A percentile compares a stretch with the other conserved stretches of the same genome.
phyloP scores from a whole-genome alignment of 2,797 vertebrate species.

The Silurus aristotelis region DNA sequence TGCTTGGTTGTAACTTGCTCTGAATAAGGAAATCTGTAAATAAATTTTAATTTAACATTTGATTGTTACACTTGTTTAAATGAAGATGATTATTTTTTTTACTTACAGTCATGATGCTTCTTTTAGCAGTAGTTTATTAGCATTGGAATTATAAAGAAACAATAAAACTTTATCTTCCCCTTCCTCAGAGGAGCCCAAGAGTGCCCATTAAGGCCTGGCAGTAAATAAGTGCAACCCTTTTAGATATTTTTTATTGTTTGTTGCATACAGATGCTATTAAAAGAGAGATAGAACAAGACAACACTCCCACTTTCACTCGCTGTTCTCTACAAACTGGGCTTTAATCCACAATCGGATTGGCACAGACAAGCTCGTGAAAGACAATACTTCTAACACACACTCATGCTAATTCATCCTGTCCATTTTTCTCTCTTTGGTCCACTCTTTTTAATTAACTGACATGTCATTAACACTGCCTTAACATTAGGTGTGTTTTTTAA shows the following conservation, averaged over 20 bases:
- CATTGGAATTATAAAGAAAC: neutral
- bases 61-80: too few relatives aligned
- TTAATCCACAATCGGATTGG: slow-evolving; percentile 58
- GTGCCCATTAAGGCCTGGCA: neutral
- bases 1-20: too few relatives aligned
- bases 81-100: neutral
- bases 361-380: slow-evolving; percentile 52
- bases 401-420: slow-evolving; percentile 6
- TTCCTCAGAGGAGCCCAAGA: neutral
- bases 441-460: neutral
- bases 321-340: slow-evolving; percentile 50
- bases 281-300: neutral
- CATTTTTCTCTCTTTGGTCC: neutral
- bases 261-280: neutral
- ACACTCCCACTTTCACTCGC: slow-evolving; percentile 49
- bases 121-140: neutral
- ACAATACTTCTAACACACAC: slow-evolving; percentile 24
- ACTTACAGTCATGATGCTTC: neutral
- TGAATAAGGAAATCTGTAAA: too few relatives aligned
- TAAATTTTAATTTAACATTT: too few relatives aligned
- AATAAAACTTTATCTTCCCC: neutral
- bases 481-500: neutral
- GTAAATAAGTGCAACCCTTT: slow-evolving; percentile 1
- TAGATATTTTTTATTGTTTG: neutral
- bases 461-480: neutral